A percentile compares a stretch with the other conserved stretches of the same genome.
Conservation (phyloP, 2,797 vertebrate genomes). For the Natrix natrix region DNA sequence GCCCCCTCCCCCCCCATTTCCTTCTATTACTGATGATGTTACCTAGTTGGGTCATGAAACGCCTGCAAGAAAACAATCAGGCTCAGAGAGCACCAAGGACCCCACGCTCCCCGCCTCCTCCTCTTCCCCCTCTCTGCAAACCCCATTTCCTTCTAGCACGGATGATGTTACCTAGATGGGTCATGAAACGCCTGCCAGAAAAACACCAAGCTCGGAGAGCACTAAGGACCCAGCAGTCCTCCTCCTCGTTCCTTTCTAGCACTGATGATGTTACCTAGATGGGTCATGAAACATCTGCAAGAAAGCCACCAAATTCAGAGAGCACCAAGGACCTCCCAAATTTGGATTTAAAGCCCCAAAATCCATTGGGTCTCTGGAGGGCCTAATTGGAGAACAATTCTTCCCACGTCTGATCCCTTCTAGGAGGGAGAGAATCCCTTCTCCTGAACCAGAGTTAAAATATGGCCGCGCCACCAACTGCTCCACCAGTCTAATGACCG, state of each 20-base stretch:
- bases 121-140: too few relatives aligned
- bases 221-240: not conserved
- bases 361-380: not conserved
- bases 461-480: not conserved
- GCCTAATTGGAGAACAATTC: too few relatives aligned
- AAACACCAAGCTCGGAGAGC: not conserved
- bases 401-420: not conserved
- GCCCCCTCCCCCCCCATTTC: too few relatives aligned
- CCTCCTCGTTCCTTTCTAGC: too few relatives aligned
- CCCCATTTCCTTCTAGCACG: too few relatives aligned
- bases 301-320: too few relatives aligned
- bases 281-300: too few relatives aligned
- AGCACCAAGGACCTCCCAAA: not conserved
- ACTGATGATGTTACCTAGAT: too few relatives aligned
- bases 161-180: not conserved
- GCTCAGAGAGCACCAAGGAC: not conserved
- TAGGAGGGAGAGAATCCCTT: not conserved
- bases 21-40: too few relatives aligned
- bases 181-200: rapidly evolving
- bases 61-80: too few relatives aligned
- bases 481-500: not conserved
- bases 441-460: not conserved
- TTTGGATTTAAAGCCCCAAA: not conserved
- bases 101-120: too few relatives aligned
- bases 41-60: too few relatives aligned